Evolutionary conservation across 2,113 vertebrate species (phyloP).

Genomic region (Fulica atra): DNA sequence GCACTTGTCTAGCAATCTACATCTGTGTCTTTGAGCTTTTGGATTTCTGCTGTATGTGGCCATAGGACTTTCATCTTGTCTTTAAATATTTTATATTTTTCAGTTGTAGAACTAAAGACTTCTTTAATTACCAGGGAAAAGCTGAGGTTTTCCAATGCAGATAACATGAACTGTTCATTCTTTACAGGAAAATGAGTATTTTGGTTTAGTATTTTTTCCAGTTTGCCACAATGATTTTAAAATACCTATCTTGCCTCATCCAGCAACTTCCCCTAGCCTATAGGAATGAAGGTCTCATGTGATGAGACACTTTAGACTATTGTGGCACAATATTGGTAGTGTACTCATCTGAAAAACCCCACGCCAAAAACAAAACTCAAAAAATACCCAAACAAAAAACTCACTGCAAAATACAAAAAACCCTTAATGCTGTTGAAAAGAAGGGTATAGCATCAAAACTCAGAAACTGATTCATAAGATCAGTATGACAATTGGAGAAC

Average conservation of each 20-base stretch:
- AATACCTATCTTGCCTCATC: not conserved
- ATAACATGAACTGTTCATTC: not conserved
- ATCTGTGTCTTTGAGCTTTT: not conserved
- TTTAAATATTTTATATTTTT: not conserved
- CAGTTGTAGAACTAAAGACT: not conserved
- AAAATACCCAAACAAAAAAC: too few species aligned
- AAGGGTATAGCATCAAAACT: not conserved
- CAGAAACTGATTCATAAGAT: not conserved
- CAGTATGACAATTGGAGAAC: not conserved
- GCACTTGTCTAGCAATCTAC: not conserved
- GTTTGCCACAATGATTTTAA: not conserved
- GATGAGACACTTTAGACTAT: not conserved
- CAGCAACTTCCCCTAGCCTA: not conserved
- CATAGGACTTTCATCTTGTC: not conserved
- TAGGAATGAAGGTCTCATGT: not conserved
- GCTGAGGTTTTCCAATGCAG: not conserved
- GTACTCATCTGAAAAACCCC: not conserved
- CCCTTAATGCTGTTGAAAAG: not conserved
- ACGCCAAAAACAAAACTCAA: not conserved
- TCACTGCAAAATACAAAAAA: not conserved
- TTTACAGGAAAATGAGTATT: not conserved
- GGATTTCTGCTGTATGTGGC: not conserved
- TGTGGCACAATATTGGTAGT: not conserved
- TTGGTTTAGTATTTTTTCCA: not conserved
- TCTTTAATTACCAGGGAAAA: not conserved